Evolutionary conservation across 1,140 invertebrate species (phyloP).

Genomic region (Batillaria attramentaria): DNA sequence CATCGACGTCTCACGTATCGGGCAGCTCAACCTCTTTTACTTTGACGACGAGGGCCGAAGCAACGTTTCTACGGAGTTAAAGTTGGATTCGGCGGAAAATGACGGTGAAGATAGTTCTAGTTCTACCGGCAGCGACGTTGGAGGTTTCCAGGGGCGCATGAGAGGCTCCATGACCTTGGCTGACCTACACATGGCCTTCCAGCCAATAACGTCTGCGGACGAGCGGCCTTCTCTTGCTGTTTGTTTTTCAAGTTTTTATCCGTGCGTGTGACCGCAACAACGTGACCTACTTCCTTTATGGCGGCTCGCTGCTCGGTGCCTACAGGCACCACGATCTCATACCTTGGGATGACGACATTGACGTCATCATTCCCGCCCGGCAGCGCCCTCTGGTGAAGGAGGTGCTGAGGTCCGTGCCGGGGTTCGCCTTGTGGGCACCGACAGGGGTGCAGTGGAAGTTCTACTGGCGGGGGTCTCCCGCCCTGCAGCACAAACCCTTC

Average conservation of each 20-base stretch:
- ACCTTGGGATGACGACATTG: conserved; percentile 68
- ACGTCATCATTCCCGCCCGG: conserved; percentile 51
- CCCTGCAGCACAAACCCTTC: conserved; percentile 39
- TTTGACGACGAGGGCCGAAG: neutral
- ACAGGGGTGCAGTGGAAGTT: conserved; percentile 54
- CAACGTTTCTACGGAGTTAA: neutral
- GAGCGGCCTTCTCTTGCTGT: conserved; percentile 42
- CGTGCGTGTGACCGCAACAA: conserved; percentile 39
- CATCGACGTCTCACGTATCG: conserved; percentile 9
- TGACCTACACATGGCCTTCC: conserved; percentile 28
- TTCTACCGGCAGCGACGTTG: neutral
- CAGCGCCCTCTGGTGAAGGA: conserved; percentile 40
- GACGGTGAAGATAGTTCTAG: neutral
- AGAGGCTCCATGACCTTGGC: neutral
- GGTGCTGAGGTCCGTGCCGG: conserved; percentile 31
- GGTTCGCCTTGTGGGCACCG: conserved; percentile 22
- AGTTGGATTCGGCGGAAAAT: neutral
- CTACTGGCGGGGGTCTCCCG: conserved; percentile 33
- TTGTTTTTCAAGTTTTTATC: conserved; percentile 42
- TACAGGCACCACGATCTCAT: conserved; percentile 58
- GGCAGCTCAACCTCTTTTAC: conserved; percentile 23
- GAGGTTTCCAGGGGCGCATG: neutral
- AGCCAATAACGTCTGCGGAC: conserved; percentile 32
- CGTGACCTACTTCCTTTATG: conserved; percentile 58
- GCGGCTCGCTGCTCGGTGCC: conserved; percentile 58